Conservation (phyloP, 2,113 vertebrate genomes). For the Ornithorhynchus anatinus region DNA sequence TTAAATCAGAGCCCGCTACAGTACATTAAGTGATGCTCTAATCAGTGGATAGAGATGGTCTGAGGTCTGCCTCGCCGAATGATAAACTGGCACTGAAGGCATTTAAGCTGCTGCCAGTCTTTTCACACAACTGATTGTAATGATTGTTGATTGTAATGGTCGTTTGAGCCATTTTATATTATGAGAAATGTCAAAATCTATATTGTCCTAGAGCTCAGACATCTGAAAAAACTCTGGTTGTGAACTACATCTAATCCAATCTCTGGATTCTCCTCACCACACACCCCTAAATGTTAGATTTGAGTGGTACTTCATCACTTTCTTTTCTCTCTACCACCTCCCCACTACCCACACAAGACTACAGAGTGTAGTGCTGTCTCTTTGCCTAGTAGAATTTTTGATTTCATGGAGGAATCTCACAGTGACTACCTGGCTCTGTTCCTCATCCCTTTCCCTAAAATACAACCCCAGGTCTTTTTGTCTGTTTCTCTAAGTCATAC, state of each 20-base stretch:
- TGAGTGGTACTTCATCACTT: conserved; percentile 36
- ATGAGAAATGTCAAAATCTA: conserved; percentile 65
- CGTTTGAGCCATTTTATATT: conserved; percentile 60
- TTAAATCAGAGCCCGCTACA: conserved; percentile 45
- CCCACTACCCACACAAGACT: background rate
- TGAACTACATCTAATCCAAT: conserved; percentile 48
- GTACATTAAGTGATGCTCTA: conserved; percentile 46
- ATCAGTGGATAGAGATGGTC: conserved; percentile 57
- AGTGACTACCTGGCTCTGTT: too few relatives aligned
- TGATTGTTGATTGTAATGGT: conserved; percentile 71
- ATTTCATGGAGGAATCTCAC: too few relatives aligned
- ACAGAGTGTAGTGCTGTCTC: too few relatives aligned
- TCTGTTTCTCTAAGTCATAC: too few relatives aligned
- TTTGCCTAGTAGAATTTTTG: too few relatives aligned
- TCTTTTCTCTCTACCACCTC: background rate
- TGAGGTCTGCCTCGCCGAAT: conserved; percentile 46
- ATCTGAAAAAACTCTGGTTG: conserved; percentile 52
- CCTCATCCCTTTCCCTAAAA: too few relatives aligned
- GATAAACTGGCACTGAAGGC: conserved; percentile 55
- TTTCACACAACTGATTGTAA: conserved; percentile 70
- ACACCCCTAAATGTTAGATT: conserved; percentile 25
- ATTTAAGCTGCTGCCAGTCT: conserved; percentile 60
- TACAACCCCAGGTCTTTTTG: too few relatives aligned
- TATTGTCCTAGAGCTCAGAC: conserved; percentile 46
- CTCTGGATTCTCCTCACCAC: conserved; percentile 29